Evolutionary conservation across 2,113 vertebrate genomes (phyloP).

Genomic region (Camelus dromedarius): DNA sequence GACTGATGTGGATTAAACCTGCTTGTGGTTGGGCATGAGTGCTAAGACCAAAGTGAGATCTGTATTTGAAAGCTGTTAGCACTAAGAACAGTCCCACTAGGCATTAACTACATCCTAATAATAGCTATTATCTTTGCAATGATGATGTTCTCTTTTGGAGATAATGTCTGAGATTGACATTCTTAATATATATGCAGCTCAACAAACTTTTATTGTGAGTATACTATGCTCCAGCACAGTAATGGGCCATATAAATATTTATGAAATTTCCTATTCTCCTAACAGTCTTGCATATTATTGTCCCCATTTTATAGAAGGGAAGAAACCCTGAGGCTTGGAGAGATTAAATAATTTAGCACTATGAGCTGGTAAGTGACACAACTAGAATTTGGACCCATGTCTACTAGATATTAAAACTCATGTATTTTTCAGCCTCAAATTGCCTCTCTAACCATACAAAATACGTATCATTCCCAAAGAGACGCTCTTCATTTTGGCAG

Average conservation of each 20-base stretch:
- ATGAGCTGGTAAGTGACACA: slow-evolving; percentile 19
- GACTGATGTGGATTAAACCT: slow-evolving; percentile 56
- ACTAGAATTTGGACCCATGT: slow-evolving; percentile 40
- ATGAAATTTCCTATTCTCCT: slow-evolving; percentile 45
- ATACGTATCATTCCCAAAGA: slow-evolving; percentile 8
- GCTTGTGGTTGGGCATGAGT: slow-evolving; percentile 36
- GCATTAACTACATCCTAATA: slow-evolving; percentile 68
- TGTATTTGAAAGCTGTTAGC: slow-evolving; percentile 64
- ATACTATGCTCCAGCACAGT: slow-evolving; percentile 44
- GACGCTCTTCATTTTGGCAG: slow-evolving; percentile 52
- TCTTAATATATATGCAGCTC: slow-evolving; percentile 46
- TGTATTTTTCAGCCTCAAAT: background rate
- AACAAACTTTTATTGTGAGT: slow-evolving; percentile 71
- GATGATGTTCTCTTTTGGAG: slow-evolving; percentile 62
- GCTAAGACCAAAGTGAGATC: slow-evolving; percentile 58
- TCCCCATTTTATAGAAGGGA: slow-evolving; percentile 60
- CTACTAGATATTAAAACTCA: slow-evolving; percentile 44
- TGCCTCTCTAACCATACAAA: slow-evolving; percentile 35
- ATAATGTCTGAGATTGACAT: slow-evolving; percentile 61
- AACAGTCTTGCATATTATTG: background rate
- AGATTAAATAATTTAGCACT: slow-evolving; percentile 43
- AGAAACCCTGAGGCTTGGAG: background rate
- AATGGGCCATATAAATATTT: slow-evolving; percentile 47
- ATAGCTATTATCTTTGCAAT: slow-evolving; percentile 72
- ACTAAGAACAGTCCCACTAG: slow-evolving; percentile 63